Percentiles rank a stretch among this genome's conserved stretches.
Evolutionary conservation across 2,797 vertebrate species (phyloP).

Genomic region (Alexandromys oeconomus): DNA sequence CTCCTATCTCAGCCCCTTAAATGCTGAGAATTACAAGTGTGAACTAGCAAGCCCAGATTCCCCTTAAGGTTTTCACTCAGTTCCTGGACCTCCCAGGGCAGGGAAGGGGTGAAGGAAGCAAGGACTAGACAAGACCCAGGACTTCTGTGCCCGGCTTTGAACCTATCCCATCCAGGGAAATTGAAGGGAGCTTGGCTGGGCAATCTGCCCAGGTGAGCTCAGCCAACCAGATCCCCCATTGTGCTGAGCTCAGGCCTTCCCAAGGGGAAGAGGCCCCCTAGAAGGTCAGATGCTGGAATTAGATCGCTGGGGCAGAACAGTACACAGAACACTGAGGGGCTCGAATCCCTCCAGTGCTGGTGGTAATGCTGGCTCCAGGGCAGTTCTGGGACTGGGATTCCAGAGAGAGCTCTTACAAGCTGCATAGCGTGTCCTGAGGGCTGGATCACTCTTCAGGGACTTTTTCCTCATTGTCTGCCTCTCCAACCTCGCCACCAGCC

Average conservation of each 20-base stretch:
- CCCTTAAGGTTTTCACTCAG: background rate
- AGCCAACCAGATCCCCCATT: background rate
- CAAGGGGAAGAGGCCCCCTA: background rate
- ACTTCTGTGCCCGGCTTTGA: background rate
- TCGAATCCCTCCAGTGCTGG: too few species aligned
- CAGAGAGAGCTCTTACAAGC: background rate
- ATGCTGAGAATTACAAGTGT: too few species aligned
- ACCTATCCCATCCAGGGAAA: background rate
- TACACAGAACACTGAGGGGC: background rate
- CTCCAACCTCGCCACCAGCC: background rate
- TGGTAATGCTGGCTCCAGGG: background rate
- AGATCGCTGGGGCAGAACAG: background rate
- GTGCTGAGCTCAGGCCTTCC: background rate
- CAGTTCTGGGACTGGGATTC: background rate
- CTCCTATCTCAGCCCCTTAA: background rate
- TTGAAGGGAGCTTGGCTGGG: accelerated
- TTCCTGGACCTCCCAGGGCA: background rate
- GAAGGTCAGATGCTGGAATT: background rate
- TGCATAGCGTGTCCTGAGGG: background rate
- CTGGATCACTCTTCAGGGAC: background rate
- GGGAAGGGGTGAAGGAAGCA: background rate
- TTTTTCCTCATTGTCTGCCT: background rate
- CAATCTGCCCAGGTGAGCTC: background rate
- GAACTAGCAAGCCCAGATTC: background rate
- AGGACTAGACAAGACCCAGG: background rate